These are phyloP conservation scores for Saguinus imperator DNA, from an alignment of 2,113 vertebrate genomes.

Conservation along the genomic window DNA sequence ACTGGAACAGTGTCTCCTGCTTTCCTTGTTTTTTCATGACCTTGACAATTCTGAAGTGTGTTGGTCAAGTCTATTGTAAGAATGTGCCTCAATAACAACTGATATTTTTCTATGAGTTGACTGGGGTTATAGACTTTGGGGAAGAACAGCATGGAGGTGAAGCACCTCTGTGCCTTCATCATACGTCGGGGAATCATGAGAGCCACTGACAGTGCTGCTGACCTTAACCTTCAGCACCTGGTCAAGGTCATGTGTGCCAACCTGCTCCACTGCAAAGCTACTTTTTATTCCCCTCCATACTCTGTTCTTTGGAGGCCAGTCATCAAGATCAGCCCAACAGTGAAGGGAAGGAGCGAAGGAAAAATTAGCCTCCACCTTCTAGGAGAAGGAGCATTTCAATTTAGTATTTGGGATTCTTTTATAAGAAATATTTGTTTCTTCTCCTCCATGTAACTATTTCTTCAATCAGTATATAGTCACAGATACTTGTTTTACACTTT, in stretches of 20 bases:
- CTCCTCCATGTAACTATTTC: neutral
- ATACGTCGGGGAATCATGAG: too few relatives aligned
- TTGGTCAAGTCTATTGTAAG: rapidly evolving
- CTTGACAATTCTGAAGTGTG: neutral
- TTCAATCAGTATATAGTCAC: neutral
- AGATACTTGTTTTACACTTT: neutral
- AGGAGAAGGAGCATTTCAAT: neutral
- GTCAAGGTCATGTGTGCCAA: neutral
- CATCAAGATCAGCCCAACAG: neutral
- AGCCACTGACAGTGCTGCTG: too few relatives aligned
- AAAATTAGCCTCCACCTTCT: too few relatives aligned
- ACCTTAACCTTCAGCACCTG: neutral
- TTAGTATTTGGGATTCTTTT: neutral
- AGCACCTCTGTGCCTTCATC: neutral
- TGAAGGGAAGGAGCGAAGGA: neutral
- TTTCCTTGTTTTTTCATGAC: neutral
- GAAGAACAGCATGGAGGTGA: neutral
- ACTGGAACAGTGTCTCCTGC: neutral
- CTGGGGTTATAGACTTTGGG: neutral
- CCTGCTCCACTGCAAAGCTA: neutral
- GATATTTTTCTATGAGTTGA: neutral
- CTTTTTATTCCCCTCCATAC: neutral
- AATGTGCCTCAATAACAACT: neutral
- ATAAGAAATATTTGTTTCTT: neutral
- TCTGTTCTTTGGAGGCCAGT: neutral